Base-by-base conservation (phyloP, 2,113 vertebrate species). In the Lepidiolamprologus cunningtoni region DNA sequence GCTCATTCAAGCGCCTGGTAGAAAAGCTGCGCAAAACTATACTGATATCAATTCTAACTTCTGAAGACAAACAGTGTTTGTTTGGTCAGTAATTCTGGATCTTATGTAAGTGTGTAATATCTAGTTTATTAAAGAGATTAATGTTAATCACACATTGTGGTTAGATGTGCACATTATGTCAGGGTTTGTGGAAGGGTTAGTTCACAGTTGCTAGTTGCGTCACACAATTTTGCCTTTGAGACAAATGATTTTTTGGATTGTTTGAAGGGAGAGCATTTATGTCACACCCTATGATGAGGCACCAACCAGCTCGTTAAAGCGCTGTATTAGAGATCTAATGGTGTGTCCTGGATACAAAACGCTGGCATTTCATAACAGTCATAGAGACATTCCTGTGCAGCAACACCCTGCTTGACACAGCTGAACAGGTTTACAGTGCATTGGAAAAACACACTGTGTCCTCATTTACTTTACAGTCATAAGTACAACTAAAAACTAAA, bases 291-390 rank as follows among this genome's bases (percentile, higher is more conserved):
- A 26, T 26, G 26, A 16, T 6, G 2, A 45, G 3, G 13, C 66
- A 14, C 13, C n/a, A 42, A 16, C 37, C 13, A 1, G 16, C 37
- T 73, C 40, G 47, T 47, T 47, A 76, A 76, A 47, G 42, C 14
- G 0, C 23, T 0, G 9, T 8, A 31, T 78, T 50, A 19, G 71
- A 50, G 21, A 5, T 19, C 3, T 12, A 8, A 50, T 78, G 71
- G 9, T 28, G 26, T 28, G 71, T 8, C 16, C 71, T 31, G 23
- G 71, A 76, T 28, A 50, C 42, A 13, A 31, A 5, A 31, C 0
- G 7, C 71, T 76, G 42, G 26, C 26, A 50, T 76, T 19, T 19
- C 42, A 13, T 12, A 1, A 28, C 66, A 45, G 68, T 8, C 68
- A 2, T 10, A 17, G 9, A 47, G 42, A 76, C 71, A 31, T 50